Evolutionary conservation across 2,888 invertebrate genomes (phyloP).

Genomic region (Lottia gigantea): DNA sequence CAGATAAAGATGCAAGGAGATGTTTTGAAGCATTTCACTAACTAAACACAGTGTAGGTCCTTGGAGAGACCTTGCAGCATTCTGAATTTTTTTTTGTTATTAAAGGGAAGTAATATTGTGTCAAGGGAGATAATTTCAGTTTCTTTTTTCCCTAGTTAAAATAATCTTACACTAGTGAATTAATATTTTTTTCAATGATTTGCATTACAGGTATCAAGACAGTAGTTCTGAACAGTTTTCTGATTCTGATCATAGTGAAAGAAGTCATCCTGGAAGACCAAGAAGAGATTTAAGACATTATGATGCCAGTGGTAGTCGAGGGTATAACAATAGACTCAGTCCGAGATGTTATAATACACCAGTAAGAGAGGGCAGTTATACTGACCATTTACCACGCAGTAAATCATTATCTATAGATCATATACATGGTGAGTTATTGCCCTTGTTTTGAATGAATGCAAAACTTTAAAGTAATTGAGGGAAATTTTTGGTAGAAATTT

Average conservation of each 20-base stretch:
- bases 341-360: conserved; percentile 28
- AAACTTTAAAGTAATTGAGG: no score
- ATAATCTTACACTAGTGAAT: background rate
- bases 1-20: no score
- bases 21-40: no score
- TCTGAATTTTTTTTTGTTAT: background rate
- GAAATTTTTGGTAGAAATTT: no score
- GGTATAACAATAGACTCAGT: conserved; percentile 44
- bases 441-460: no score
- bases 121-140: background rate
- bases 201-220: conserved; percentile 37
- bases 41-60: no score
- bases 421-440: background rate
- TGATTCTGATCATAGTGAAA: conserved; percentile 52
- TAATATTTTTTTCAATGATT: no score
- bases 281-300: conserved; percentile 34
- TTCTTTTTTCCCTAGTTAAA: no score
- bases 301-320: conserved; percentile 59
- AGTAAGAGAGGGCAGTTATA: background rate
- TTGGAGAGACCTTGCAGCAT: no score
- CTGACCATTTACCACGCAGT: background rate
- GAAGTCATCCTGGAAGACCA: conserved; percentile 13
- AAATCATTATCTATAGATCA: conserved; percentile 1
- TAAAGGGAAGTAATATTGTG: conserved; percentile 6
- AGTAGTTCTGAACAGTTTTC: conserved; percentile 57